phyloP scores from a whole-genome alignment of 23 tunicate species.

The Trididemnum miniatum region DNA sequence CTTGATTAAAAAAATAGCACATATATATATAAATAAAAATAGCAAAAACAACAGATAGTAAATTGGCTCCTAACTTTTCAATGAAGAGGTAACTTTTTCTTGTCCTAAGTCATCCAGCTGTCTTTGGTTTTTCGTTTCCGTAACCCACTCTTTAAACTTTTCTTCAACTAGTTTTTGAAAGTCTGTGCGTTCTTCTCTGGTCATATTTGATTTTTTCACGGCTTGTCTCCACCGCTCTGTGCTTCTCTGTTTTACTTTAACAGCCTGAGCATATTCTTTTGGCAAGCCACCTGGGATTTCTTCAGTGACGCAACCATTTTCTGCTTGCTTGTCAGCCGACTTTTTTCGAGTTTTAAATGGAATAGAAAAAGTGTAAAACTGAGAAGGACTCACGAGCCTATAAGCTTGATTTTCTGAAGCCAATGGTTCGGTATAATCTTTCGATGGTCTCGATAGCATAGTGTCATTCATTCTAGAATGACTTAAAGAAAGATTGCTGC shows the following conservation, averaged over 20 bases:
- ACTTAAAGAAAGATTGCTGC: constrained; percentile 4
- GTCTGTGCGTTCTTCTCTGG: constrained; percentile 49
- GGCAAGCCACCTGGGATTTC: constrained; percentile 86
- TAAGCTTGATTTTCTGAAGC: constrained; percentile 2
- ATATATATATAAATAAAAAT: too few species aligned
- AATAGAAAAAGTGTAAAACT: constrained; percentile 67
- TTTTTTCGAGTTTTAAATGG: constrained; percentile 48
- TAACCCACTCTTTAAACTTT: constrained; percentile 75
- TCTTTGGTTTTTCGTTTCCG: constrained; percentile 63
- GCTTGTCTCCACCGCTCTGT: constrained; percentile 71
- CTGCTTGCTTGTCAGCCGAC: not conserved
- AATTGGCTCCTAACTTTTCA: too few species aligned
- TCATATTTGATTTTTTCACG: constrained; percentile 69
- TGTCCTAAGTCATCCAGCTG: constrained; percentile 73
- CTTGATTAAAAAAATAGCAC: too few species aligned
- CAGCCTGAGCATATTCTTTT: constrained; percentile 60
- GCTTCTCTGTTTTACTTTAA: constrained; percentile 60
- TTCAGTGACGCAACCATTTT: constrained; percentile 29
- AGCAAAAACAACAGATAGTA: too few species aligned
- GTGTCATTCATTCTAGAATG: constrained; percentile 35
- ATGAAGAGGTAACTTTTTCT: not conserved
- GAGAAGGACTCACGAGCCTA: constrained; percentile 48
- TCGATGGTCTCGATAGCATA: not conserved
- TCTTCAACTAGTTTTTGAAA: constrained; percentile 75
- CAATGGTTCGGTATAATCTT: not conserved